Percentiles rank a stretch among this genome's conserved stretches.
Evolutionary conservation across 2,888 invertebrate genomes (phyloP).

Genomic region (Cistogaster globosa): DNA sequence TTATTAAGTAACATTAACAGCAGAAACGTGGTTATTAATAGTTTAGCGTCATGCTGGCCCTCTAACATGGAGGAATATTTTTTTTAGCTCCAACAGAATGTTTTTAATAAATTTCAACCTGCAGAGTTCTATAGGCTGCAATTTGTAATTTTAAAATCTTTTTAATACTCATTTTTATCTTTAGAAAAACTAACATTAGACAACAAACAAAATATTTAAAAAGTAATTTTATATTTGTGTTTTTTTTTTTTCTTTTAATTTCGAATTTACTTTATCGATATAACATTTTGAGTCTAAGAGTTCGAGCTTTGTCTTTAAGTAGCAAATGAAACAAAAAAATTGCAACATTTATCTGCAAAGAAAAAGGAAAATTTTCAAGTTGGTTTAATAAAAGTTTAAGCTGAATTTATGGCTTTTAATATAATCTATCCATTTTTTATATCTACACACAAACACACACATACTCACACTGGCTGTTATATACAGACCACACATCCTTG

Average conservation of each 20-base stretch:
- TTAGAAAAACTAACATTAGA: background rate
- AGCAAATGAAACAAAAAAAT: background rate
- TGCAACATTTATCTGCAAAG: conserved; percentile 33
- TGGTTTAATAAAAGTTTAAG: conserved; percentile 56
- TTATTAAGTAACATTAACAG: conserved; percentile 46
- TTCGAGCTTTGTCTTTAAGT: background rate
- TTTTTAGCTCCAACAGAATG: too few relatives aligned
- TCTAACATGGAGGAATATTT: conserved; percentile 6
- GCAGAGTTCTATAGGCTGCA: background rate
- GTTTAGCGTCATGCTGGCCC: conserved; percentile 11
- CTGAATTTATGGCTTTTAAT: conserved; percentile 69
- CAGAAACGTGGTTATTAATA: conserved; percentile 14
- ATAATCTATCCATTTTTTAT: conserved; percentile 51
- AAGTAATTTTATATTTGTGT: conserved; percentile 39
- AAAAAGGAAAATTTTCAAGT: conserved; percentile 39
- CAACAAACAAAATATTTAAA: conserved; percentile 24
- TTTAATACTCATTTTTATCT: background rate
- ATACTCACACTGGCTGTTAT: too few relatives aligned
- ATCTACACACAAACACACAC: background rate
- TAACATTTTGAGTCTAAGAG: conserved; percentile 35
- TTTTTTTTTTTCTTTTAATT: conserved; percentile 10
- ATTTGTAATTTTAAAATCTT: background rate
- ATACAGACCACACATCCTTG: conserved; percentile 42
- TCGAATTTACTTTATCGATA: conserved; percentile 30
- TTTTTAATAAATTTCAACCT: too few relatives aligned